Conservation (phyloP, 2,797 vertebrate genomes). For the Tinamus major region DNA sequence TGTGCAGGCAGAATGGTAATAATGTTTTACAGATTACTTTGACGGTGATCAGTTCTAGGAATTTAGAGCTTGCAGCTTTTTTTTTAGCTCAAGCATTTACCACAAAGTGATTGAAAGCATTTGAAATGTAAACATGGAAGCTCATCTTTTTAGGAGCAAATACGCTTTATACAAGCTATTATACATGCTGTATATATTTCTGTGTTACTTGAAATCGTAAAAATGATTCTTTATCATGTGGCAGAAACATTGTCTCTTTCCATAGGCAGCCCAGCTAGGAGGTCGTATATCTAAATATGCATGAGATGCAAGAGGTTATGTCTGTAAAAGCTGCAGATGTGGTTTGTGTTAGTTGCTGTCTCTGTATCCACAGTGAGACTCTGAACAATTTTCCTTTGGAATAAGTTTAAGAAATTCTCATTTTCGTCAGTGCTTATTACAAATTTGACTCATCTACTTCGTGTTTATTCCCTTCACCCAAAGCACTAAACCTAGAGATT, state of each 20-base stretch:
- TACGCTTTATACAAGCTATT: neutral
- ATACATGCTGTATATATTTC: neutral
- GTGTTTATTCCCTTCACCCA: neutral
- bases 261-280: neutral
- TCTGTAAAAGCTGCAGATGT: neutral
- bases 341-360: conserved; percentile 14
- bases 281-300: neutral
- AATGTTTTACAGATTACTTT: neutral
- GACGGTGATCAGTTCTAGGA: neutral
- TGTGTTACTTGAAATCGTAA: neutral
- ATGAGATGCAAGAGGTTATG: neutral
- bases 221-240: neutral
- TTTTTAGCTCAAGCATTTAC: conserved; percentile 17
- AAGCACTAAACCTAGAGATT: conserved; percentile 15
- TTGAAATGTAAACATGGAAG: neutral
- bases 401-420: conserved; percentile 27
- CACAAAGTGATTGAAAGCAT: neutral
- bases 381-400: neutral
- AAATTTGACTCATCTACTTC: conserved; percentile 21
- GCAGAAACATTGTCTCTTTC: neutral
- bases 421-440: conserved; percentile 26
- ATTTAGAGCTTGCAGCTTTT: conserved; percentile 8
- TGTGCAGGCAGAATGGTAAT: neutral
- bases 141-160: conserved; percentile 5
- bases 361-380: neutral